phyloP scores from a whole-genome alignment of 1,140 invertebrate genomes.

The honey bee (Apis mellifera) region Amel_HAv3.1 CM009943.2:4802501-4803000 shows the following conservation, averaged over 20 bases:
- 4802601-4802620: neutral
- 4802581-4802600: too few relatives aligned
- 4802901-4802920: neutral
- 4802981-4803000: neutral
- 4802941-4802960: neutral
- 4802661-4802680: too few relatives aligned
- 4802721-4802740: neutral
- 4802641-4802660: neutral
- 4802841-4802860: too few relatives aligned
- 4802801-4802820: neutral
- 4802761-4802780: neutral
- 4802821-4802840: neutral
- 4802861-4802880: neutral
- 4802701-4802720: neutral
- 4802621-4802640: neutral
- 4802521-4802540: too few relatives aligned
- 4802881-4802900: neutral
- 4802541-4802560: too few relatives aligned
- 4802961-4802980: too few relatives aligned
- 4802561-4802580: too few relatives aligned
- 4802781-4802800: too few relatives aligned
- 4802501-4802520: too few relatives aligned
- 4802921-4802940: neutral
- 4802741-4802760: neutral
- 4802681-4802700: neutral